Evolutionary conservation across 2,888 invertebrate genomes (phyloP).

Genomic region (Ptilodon capucinus): DNA sequence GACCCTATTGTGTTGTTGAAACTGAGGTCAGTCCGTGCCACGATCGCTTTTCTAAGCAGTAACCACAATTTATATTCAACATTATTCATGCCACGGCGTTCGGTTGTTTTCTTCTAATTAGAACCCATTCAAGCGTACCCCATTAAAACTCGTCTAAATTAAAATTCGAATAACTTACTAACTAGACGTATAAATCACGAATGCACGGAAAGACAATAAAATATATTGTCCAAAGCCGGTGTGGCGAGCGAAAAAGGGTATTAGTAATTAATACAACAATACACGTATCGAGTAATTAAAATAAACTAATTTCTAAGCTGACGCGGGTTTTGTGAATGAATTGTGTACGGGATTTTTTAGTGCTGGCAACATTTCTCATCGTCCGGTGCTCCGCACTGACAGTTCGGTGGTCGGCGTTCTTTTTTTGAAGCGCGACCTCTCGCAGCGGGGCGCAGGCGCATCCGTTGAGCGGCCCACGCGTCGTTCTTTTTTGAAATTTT

Average conservation of each 20-base stretch:
- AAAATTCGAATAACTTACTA: conserved; percentile 82
- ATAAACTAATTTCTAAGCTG: conserved; percentile 80
- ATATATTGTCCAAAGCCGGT: conserved; percentile 73
- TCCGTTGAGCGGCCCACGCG: conserved; percentile 73
- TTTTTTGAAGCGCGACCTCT: conserved; percentile 74
- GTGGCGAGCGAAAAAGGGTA: conserved; percentile 46
- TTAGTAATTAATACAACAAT: conserved; percentile 81
- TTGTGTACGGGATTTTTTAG: conserved; percentile 59
- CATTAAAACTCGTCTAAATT: conserved; percentile 82
- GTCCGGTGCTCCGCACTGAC: conserved; percentile 70
- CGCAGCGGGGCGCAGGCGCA: conserved; percentile 71
- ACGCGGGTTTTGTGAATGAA: conserved; percentile 74
- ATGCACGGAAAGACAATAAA: conserved; percentile 76
- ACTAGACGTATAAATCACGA: conserved; percentile 79
- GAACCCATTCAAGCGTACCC: conserved; percentile 78
- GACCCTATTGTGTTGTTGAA: conserved; percentile 56
- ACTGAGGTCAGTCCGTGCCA: conserved; percentile 48
- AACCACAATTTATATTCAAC: conserved; percentile 77
- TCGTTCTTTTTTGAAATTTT: conserved; percentile 74
- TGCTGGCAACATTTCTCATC: conserved; percentile 76
- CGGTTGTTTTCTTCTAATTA: conserved; percentile 80
- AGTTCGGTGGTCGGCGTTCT: conserved; percentile 71
- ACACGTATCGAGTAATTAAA: conserved; percentile 76
- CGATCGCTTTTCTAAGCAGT: conserved; percentile 66
- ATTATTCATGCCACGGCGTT: conserved; percentile 70